Percentiles rank a stretch among this genome's conserved stretches.
Evolutionary conservation across 2,113 vertebrate species (phyloP).

Genomic region (Tachycineta bicolor): DNA sequence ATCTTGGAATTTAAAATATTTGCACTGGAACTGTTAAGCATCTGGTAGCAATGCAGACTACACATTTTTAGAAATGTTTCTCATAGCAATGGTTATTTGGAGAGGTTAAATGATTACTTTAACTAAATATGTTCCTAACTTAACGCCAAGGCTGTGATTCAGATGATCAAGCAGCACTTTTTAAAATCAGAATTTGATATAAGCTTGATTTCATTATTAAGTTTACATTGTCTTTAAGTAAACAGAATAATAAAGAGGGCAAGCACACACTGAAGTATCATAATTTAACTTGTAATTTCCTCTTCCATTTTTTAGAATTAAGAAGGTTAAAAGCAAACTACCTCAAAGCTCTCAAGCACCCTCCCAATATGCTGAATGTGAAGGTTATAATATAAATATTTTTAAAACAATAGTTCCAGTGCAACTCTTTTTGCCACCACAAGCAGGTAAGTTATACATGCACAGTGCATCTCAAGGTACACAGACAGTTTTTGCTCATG

Average conservation of each 20-base stretch:
- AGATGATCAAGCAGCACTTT: constrained; percentile 64
- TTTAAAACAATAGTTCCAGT: background rate
- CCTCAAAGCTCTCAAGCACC: background rate
- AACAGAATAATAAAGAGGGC: constrained; percentile 64
- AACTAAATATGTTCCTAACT: constrained; percentile 27
- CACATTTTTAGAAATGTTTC: background rate
- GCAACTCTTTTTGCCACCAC: background rate
- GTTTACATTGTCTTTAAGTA: constrained; percentile 48
- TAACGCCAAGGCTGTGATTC: constrained; percentile 27
- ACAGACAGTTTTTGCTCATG: background rate
- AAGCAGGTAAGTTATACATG: background rate
- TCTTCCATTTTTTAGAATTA: constrained; percentile 52
- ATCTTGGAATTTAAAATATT: background rate
- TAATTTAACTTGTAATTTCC: constrained; percentile 39
- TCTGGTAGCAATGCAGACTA: background rate
- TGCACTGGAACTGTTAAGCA: background rate
- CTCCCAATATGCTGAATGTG: background rate
- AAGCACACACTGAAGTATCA: constrained; percentile 47
- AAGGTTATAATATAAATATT: background rate
- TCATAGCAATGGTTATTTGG: constrained; percentile 31
- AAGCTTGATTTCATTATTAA: constrained; percentile 53
- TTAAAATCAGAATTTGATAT: constrained; percentile 64
- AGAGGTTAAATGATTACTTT: constrained; percentile 27
- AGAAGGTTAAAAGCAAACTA: constrained; percentile 43
- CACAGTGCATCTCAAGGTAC: background rate